phyloP scores from a whole-genome alignment of 2,113 vertebrate genomes.

The Siniperca knerii region DNA sequence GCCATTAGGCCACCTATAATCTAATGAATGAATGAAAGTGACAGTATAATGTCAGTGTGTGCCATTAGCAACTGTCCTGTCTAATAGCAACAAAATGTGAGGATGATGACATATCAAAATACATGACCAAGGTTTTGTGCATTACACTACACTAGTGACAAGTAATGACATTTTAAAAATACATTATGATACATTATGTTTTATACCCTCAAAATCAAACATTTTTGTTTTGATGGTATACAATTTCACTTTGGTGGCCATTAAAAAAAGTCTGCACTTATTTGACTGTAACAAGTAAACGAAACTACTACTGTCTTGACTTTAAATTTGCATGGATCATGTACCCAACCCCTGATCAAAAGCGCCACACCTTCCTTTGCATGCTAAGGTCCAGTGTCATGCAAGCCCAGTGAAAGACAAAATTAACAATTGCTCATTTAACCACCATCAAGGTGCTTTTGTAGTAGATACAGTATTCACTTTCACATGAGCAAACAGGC shows the following conservation, averaged over 20 bases:
- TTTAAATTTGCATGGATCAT: not conserved
- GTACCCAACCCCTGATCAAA: slow-evolving; percentile 7
- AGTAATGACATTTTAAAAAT: not conserved
- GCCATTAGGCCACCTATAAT: too few species aligned
- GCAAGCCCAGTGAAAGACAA: not conserved
- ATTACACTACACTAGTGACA: not conserved
- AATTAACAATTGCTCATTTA: slow-evolving; percentile 25
- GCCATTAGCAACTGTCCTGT: not conserved
- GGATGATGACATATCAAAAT: not conserved
- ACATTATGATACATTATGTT: not conserved
- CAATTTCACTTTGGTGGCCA: not conserved
- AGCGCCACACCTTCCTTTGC: slow-evolving; percentile 39
- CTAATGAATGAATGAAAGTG: too few species aligned
- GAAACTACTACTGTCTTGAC: not conserved
- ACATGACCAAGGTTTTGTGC: not conserved
- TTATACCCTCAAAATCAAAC: not conserved
- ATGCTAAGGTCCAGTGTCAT: slow-evolving; percentile 14
- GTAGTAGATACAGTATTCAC: slow-evolving; percentile 20
- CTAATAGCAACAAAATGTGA: not conserved
- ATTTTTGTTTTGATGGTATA: not conserved
- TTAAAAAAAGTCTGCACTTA: too few species aligned
- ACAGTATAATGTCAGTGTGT: not conserved
- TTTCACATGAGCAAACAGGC: slow-evolving; percentile 41
- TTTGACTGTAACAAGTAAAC: not conserved
- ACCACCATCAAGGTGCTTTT: slow-evolving; percentile 15